Evolutionary conservation across 2,113 vertebrate species (phyloP).

Genomic region (Mormyrus iriodes): DNA sequence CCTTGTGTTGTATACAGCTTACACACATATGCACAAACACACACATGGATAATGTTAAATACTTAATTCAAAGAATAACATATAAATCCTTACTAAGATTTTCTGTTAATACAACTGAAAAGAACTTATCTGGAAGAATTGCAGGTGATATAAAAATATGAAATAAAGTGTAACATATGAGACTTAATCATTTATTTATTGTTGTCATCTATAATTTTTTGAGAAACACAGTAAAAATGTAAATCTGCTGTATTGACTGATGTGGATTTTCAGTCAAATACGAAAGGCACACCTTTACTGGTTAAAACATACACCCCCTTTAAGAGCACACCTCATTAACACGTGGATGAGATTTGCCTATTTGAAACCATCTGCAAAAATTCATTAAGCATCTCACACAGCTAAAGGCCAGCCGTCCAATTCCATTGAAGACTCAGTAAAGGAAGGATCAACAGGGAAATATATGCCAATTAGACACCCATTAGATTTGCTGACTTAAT

Average conservation of each 20-base stretch:
- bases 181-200: neutral
- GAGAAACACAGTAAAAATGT: neutral
- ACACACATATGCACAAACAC: neutral
- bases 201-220: neutral
- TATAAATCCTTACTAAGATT: neutral
- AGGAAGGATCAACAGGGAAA: conserved; percentile 73
- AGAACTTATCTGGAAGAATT: neutral
- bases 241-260: neutral
- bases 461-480: conserved; percentile 68
- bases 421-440: conserved; percentile 41
- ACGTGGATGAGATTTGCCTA: neutral
- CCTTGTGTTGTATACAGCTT: neutral
- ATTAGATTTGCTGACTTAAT: conserved; percentile 73
- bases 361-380: neutral
- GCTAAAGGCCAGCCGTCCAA: neutral
- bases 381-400: neutral
- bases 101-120: neutral
- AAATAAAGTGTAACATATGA: neutral
- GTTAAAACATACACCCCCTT: neutral
- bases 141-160: neutral
- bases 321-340: neutral
- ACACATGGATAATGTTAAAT: neutral
- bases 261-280: neutral
- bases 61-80: neutral
- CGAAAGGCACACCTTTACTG: neutral